A percentile compares a stretch with the other conserved stretches of the same genome.
Conservation (phyloP, 2,888 invertebrate species). For the Meteorus cinctellus region DNA sequence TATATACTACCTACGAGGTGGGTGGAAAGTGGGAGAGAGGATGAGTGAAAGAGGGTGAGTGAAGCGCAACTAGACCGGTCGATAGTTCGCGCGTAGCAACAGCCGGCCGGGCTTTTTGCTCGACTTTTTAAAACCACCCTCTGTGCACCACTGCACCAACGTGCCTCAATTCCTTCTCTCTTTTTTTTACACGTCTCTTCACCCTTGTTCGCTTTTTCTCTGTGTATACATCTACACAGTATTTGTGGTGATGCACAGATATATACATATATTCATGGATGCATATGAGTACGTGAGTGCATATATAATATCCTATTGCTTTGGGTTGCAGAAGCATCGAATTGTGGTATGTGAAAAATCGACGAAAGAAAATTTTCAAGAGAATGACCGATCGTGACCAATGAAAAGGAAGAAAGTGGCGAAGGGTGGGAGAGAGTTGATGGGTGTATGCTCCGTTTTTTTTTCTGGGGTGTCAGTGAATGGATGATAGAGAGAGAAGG, state of each 20-base stretch:
- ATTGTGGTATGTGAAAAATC: conserved; percentile 33
- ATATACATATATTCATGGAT: neutral
- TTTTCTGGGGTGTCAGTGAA: neutral
- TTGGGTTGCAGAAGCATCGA: conserved; percentile 8
- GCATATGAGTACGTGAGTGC: neutral
- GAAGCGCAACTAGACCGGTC: conserved; percentile 57
- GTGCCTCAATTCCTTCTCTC: conserved; percentile 12
- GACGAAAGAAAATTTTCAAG: conserved; percentile 27
- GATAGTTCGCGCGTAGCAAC: conserved; percentile 68
- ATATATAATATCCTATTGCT: neutral
- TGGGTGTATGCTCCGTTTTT: neutral
- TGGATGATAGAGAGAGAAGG: neutral
- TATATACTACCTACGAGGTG: conserved; percentile 20
- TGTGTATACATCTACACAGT: neutral
- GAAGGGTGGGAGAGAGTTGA: neutral
- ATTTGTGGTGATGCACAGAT: neutral
- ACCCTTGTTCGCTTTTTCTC: conserved; percentile 37
- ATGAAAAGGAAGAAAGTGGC: neutral
- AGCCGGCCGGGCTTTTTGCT: conserved; percentile 62
- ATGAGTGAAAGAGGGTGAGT: conserved; percentile 21
- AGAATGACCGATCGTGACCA: conserved; percentile 31
- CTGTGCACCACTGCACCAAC: conserved; percentile 49
- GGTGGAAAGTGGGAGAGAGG: conserved; percentile 36
- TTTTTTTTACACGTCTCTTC: conserved; percentile 39
- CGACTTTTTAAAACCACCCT: conserved; percentile 59